Percentiles rank a stretch among this genome's conserved stretches.
These are phyloP conservation scores for Mustela lutreola DNA, from an alignment of 2,113 vertebrate genomes.

Conservation along the genomic window DNA sequence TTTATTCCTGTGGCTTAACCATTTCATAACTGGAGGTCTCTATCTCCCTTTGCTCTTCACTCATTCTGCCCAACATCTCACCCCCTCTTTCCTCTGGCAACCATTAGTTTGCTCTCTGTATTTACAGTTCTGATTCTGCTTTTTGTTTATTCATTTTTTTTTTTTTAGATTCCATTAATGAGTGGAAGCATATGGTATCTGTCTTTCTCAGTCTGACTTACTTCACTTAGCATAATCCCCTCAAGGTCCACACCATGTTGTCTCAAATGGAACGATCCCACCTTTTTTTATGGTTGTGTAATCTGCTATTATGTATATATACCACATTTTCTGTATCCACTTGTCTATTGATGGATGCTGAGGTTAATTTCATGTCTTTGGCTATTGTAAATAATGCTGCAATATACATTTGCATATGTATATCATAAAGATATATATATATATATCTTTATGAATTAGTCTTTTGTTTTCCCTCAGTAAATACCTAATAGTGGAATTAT, in stretches of 20 bases:
- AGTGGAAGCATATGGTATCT: not conserved
- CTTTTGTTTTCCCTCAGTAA: not conserved
- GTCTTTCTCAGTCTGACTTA: not conserved
- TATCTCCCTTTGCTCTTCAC: not conserved
- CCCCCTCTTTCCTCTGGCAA: not conserved
- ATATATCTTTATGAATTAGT: not conserved
- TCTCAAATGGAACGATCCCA: not conserved
- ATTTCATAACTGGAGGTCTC: not conserved
- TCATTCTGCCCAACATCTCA: not conserved
- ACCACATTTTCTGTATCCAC: not conserved
- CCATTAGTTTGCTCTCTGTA: not conserved
- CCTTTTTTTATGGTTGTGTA: not conserved
- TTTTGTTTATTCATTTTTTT: not conserved
- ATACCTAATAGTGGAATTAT: not conserved
- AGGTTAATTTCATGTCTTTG: not conserved
- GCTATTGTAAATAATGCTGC: not conserved
- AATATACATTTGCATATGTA: no score
- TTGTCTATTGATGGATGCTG: not conserved
- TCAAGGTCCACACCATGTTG: not conserved
- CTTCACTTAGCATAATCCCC: not conserved
- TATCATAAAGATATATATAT: no score
- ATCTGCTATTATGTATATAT: not conserved
- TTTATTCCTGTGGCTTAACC: not conserved
- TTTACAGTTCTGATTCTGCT: not conserved
- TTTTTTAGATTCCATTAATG: not conserved